Conservation (phyloP, 1,140 invertebrate genomes). For the Sycophaga agraensis region DNA sequence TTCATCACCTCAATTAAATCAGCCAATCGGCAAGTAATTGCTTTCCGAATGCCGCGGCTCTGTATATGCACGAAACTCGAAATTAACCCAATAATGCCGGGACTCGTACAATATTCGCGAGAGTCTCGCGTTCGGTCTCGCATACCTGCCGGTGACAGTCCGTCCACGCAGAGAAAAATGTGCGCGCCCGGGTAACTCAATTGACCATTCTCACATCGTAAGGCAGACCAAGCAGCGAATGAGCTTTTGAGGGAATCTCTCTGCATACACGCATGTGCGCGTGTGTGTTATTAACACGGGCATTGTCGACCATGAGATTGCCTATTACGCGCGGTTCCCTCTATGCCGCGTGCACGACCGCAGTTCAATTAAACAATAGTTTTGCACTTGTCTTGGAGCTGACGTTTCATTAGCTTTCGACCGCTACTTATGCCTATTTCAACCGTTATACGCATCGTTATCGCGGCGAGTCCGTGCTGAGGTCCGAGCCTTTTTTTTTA, state of each 20-base stretch:
- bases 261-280: too few relatives aligned
- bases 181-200: background rate
- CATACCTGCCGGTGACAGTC: too few relatives aligned
- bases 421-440: background rate
- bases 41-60: too few relatives aligned
- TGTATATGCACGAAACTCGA: too few relatives aligned
- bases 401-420: constrained; percentile 14
- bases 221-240: background rate
- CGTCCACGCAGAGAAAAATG: too few relatives aligned
- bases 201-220: background rate
- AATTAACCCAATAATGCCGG: too few relatives aligned
- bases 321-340: constrained; percentile 9
- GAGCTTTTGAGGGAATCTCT: background rate
- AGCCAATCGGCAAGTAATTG: too few relatives aligned
- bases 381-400: constrained; percentile 16
- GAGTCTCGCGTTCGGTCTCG: too few relatives aligned
- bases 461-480: too few relatives aligned
- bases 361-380: constrained; percentile 25
- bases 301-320: constrained; percentile 3
- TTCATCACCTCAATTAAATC: too few relatives aligned
- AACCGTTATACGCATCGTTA: background rate
- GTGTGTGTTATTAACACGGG: constrained; percentile 9
- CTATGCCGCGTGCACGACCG: background rate
- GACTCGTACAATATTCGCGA: too few relatives aligned
- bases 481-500: too few relatives aligned